Conservation (phyloP, 2,888 invertebrate species). For the Hedya salicella region DNA sequence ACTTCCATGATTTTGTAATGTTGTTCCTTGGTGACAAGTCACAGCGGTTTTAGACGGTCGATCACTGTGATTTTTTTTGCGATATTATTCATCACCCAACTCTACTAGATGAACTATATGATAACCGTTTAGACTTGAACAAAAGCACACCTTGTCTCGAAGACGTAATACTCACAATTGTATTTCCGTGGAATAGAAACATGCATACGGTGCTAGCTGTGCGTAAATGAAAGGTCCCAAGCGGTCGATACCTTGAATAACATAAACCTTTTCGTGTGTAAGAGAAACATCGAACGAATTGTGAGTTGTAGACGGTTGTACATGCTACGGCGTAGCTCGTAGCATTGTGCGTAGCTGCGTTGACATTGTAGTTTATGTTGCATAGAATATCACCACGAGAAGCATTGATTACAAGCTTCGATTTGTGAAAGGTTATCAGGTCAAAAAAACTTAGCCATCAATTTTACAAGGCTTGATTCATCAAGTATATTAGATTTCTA, state of each 20-base stretch:
- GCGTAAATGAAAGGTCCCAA: background rate
- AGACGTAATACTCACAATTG: background rate
- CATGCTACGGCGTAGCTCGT: constrained; percentile 29
- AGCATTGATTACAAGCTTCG: too few species aligned
- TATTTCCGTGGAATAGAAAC: background rate
- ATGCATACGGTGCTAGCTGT: background rate
- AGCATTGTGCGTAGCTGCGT: background rate
- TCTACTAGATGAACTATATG: constrained; percentile 17
- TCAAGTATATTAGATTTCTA: too few species aligned
- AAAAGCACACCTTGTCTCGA: constrained; percentile 1
- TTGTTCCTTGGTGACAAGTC: too few species aligned
- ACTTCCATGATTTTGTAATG: too few species aligned
- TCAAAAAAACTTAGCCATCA: too few species aligned
- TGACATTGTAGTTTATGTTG: background rate
- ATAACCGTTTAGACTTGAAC: constrained; percentile 16
- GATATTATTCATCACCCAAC: too few species aligned
- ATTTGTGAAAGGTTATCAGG: too few species aligned
- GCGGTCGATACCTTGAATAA: background rate
- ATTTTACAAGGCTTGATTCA: too few species aligned
- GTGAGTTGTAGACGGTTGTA: constrained; percentile 22
- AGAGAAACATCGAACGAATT: constrained; percentile 10
- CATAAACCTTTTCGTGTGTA: background rate
- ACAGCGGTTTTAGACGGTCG: too few species aligned
- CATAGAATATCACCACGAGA: too few species aligned
- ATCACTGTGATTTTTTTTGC: too few species aligned